phyloP scores from a whole-genome alignment of 2,888 invertebrate species.

The Drosophila testacea region DNA sequence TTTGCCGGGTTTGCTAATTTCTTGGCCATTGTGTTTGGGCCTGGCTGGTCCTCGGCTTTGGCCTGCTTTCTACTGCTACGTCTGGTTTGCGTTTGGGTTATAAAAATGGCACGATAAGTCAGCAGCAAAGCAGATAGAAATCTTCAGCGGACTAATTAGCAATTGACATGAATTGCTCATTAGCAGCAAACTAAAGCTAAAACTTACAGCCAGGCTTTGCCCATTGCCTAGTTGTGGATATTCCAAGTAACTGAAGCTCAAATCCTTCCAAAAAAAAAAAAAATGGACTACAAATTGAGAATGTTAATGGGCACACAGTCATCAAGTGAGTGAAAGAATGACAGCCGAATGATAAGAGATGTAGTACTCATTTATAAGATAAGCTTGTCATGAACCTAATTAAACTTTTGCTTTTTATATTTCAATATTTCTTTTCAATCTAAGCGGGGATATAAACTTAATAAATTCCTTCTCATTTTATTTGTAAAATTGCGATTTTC shows the following conservation, averaged over 20 bases:
- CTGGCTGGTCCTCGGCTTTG: conserved; percentile 16
- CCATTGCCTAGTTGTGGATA: conserved; percentile 36
- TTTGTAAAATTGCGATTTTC: no score
- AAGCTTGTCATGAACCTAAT: not conserved
- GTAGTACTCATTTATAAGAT: not conserved
- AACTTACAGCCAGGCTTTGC: conserved; percentile 52
- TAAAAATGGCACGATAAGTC: conserved; percentile 75
- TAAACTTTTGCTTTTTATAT: not conserved
- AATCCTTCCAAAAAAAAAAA: conserved; percentile 13
- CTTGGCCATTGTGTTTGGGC: conserved; percentile 71
- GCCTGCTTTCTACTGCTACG: not conserved
- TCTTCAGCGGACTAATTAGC: conserved; percentile 81
- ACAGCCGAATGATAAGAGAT: conserved; percentile 2
- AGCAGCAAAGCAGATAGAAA: conserved; percentile 64
- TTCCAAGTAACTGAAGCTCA: conserved; percentile 23
- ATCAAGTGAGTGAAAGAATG: conserved; percentile 26
- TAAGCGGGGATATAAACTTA: no score
- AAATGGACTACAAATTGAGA: conserved; percentile 37
- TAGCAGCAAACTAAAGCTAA: conserved; percentile 72
- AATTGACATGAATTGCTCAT: conserved; percentile 83
- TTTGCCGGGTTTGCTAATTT: conserved; percentile 79
- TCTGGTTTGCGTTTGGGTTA: conserved; percentile 69
- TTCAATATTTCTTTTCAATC: not conserved
- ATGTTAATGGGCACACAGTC: conserved; percentile 42
- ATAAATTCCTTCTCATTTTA: no score